phyloP scores from a whole-genome alignment of 2,113 vertebrate genomes.

The Brachypteracias leptosomus region DNA sequence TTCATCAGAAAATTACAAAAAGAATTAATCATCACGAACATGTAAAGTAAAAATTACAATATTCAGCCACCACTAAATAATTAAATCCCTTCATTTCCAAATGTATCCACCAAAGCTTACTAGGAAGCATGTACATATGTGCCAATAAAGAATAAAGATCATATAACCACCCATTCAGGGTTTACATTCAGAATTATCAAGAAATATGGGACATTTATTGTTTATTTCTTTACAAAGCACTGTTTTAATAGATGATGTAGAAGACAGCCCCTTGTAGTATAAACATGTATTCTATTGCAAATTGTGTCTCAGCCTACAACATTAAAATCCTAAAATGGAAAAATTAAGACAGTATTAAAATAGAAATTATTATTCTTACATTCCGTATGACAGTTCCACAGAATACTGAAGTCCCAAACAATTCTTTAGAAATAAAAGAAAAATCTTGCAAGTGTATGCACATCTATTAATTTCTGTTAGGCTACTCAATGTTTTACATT shows the following conservation, averaged over 20 bases:
- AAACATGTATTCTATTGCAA: conserved; percentile 4
- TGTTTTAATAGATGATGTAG: not conserved
- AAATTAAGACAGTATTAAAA: not conserved
- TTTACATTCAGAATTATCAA: conserved; percentile 23
- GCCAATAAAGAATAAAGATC: conserved; percentile 32
- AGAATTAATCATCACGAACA: conserved; percentile 84
- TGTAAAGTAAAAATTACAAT: conserved; percentile 72
- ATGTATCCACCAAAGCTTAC: conserved; percentile 77
- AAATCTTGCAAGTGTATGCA: not conserved
- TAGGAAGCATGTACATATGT: not conserved
- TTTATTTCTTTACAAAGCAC: not conserved
- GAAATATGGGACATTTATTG: not conserved
- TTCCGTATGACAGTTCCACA: not conserved
- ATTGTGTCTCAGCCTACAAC: not conserved
- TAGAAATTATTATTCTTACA: not conserved
- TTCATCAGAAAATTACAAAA: conserved; percentile 86
- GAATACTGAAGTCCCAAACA: not conserved
- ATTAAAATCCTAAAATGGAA: not conserved
- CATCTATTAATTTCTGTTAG: not conserved
- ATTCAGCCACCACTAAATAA: conserved; percentile 85
- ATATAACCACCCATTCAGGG: not conserved
- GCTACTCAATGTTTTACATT: not conserved
- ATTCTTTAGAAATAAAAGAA: not conserved
- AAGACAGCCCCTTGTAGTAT: not conserved
- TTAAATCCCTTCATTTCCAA: conserved; percentile 82